Evolutionary conservation across 2,888 invertebrate species (phyloP), one percentile per base, ranked within the genome.

Genomic region (Cephonodes hylas): DNA sequence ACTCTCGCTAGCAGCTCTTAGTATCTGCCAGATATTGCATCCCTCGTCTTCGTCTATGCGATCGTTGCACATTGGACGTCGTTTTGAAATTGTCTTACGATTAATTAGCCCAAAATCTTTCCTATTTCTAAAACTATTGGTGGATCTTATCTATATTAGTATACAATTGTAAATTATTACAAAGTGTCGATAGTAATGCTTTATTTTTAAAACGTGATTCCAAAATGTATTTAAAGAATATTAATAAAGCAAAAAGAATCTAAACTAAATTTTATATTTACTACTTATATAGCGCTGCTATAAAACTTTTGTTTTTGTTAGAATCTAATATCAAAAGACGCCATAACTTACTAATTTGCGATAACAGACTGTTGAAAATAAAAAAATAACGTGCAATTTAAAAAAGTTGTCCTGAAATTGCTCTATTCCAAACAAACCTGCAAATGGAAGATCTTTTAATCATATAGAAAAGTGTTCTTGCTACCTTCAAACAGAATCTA

Each of bases 151-250:
- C 66, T 66, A 68, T 66, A 60, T 74, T 65, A 68, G 66, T 76
- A 72, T 68, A 70, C 66, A 61, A 76, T 72, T 64, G 65, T 67
- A 66, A 67, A 63, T 23, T 68, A 69, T 38, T 4, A 13, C 65
- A 68, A 73, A 15, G 31, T 31, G 27, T 20, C 31, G 53, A 18
- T 53, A 10, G 27, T 31, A 53, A 53, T 53, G 53, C 10, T 48
- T 31, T 27, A 38, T 38, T 4, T 38, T 10, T 13, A 3, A 38
- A 1, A 7, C 10, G 13, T 0, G 13, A n/a, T 38, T 3, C n/a
- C 2, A 25, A 25, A 25, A 6, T n/a, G n/a, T n/a, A n/a, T n/a
- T n/a, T n/a, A n/a, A n/a, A n/a, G n/a, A n/a, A 13, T 5, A 34
- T 34, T 34, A 13, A 13, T 34, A 34, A 34, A 3, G 34, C 2